These are phyloP conservation scores for Brachypalpus laphriformis DNA, from an alignment of 2,888 invertebrate genomes.

Conservation along the genomic window DNA sequence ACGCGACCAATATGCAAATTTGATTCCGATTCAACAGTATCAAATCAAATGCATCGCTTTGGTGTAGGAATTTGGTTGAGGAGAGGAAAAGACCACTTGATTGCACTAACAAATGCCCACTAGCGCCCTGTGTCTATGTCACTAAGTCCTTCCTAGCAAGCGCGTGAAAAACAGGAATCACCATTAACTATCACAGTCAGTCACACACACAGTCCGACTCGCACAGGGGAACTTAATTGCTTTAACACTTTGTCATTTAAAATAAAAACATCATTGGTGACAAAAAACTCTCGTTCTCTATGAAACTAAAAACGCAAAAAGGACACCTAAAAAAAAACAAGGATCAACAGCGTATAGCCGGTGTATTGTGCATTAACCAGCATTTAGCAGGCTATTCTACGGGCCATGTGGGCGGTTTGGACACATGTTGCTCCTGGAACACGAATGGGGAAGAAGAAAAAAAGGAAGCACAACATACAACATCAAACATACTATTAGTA, in stretches of 20 bases:
- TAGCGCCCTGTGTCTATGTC: constrained; percentile 27
- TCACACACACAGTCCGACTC: constrained; percentile 3
- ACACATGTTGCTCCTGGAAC: constrained; percentile 69
- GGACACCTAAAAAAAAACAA: constrained; percentile 51
- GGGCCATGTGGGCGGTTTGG: constrained; percentile 65
- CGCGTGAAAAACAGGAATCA: constrained; percentile 46
- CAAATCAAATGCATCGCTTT: constrained; percentile 30
- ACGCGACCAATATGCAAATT: constrained; percentile 63
- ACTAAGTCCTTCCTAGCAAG: constrained; percentile 47
- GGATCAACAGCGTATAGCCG: constrained; percentile 62
- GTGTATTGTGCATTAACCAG: constrained; percentile 64
- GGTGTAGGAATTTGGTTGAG: constrained; percentile 31
- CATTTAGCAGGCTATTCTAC: constrained; percentile 57
- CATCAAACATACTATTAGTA: constrained; percentile 73
- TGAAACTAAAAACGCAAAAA: constrained; percentile 67
- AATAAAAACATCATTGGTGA: constrained; percentile 70
- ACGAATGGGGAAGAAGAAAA: constrained; percentile 22
- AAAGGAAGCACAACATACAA: constrained; percentile 59
- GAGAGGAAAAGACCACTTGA: constrained; percentile 41
- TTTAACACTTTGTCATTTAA: constrained; percentile 73
- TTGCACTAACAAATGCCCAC: constrained; percentile 56
- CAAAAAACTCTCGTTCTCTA: constrained; percentile 38
- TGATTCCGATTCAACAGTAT: constrained; percentile 29
- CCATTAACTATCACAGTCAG: constrained; percentile 55
- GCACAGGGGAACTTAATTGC: constrained; percentile 65